A percentile compares a stretch with the other conserved stretches of the same genome.
phyloP scores from a whole-genome alignment of 2,113 vertebrate species.

The Phrynosoma blainvillii region DNA sequence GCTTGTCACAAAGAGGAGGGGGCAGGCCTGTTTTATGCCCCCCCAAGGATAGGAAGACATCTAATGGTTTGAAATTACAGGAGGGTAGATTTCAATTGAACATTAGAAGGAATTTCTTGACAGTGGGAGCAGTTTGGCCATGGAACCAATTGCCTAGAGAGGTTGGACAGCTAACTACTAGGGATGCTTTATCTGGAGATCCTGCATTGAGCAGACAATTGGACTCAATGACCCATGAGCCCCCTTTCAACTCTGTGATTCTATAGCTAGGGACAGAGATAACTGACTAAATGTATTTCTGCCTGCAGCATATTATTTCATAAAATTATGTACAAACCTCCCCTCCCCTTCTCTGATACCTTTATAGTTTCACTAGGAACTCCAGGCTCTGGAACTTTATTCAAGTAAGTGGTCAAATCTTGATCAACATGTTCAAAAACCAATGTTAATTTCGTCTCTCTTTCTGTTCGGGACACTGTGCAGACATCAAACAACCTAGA shows the following conservation, averaged over 20 bases:
- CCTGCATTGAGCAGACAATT: too few species aligned
- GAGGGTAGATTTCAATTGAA: too few species aligned
- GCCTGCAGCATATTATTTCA: constrained; percentile 9
- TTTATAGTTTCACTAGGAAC: constrained; percentile 97
- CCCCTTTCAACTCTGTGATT: too few species aligned
- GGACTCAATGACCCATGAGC: too few species aligned
- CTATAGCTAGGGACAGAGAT: not conserved
- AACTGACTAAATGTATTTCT: not conserved
- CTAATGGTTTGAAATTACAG: too few species aligned
- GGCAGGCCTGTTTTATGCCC: too few species aligned
- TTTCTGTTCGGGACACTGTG: constrained; percentile 94
- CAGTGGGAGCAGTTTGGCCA: too few species aligned
- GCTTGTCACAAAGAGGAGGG: not conserved
- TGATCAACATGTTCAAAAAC: constrained; percentile 99
- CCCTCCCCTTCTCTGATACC: constrained; percentile 76
- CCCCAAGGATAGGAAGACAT: too few species aligned
- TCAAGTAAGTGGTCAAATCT: constrained; percentile 97
- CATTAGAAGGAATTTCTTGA: too few species aligned
- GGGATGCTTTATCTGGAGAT: too few species aligned
- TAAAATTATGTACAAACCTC: constrained; percentile 40
- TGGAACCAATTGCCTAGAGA: too few species aligned
- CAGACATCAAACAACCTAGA: constrained; percentile 96
- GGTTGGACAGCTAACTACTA: too few species aligned
- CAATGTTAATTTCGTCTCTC: constrained; percentile 96
- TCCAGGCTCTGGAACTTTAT: constrained; percentile 97